phyloP scores from a whole-genome alignment of 2,797 vertebrate species.

The Sebastes hopkinsi region DNA sequence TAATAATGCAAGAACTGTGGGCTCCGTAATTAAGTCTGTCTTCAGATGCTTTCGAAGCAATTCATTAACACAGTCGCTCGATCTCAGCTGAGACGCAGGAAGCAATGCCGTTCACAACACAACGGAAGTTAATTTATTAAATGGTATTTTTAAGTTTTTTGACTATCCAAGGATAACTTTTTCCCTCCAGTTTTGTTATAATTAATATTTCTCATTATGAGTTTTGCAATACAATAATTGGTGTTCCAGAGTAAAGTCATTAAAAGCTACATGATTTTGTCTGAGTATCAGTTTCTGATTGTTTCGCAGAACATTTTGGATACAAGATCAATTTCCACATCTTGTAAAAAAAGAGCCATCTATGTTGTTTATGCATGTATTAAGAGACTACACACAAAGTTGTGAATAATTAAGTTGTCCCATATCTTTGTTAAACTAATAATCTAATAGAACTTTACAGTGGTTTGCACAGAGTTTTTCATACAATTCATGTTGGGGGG shows the following conservation, averaged over 20 bases:
- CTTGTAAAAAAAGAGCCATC: background rate
- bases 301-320: slow-evolving; percentile 27
- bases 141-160: slow-evolving; percentile 70
- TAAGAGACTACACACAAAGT: background rate
- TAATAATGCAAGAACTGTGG: slow-evolving; percentile 79
- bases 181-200: slow-evolving; percentile 62
- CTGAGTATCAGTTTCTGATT: slow-evolving; percentile 30
- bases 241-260: slow-evolving; percentile 65
- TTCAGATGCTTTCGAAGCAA: slow-evolving; percentile 84
- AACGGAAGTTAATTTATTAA: slow-evolving; percentile 77
- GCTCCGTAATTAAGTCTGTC: slow-evolving; percentile 84
- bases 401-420: background rate
- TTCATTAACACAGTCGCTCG: slow-evolving; percentile 82
- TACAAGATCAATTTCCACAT: background rate
- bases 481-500: background rate
- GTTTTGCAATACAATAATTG: slow-evolving; percentile 71
- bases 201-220: slow-evolving; percentile 78
- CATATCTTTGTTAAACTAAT: background rate
- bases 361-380: background rate
- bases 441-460: background rate
- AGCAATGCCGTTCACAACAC: slow-evolving; percentile 77
- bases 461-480: background rate
- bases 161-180: slow-evolving; percentile 71
- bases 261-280: slow-evolving; percentile 59
- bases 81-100: slow-evolving; percentile 78